phyloP scores from a whole-genome alignment of 2,797 vertebrate species.

The Scleropages formosus region DNA sequence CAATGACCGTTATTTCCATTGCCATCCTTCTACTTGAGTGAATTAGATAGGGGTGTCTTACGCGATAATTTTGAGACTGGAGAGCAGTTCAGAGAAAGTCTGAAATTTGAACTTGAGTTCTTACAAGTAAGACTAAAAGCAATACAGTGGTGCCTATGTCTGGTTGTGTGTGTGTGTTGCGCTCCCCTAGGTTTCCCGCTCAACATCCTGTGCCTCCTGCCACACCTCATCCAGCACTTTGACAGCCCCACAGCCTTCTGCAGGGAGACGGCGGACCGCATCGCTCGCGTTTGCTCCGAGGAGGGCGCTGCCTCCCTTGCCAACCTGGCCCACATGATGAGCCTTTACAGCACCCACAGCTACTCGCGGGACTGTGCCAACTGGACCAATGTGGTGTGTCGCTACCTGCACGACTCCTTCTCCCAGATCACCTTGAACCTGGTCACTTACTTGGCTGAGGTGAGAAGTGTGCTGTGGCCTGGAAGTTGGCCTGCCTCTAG shows the following conservation, averaged over 20 bases:
- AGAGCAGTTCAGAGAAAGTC: no score
- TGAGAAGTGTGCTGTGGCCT: conserved; percentile 50
- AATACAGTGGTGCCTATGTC: no score
- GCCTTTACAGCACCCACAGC: conserved; percentile 93
- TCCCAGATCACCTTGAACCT: conserved; percentile 90
- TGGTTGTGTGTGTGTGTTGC: neutral
- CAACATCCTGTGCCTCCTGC: conserved; percentile 96
- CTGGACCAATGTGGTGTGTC: conserved; percentile 98
- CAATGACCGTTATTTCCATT: no score
- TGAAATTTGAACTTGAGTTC: no score
- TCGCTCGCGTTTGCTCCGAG: conserved; percentile 92
- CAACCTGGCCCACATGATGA: conserved; percentile 99
- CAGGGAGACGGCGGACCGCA: conserved; percentile 96
- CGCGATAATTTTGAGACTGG: no score
- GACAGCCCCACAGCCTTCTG: conserved; percentile 97
- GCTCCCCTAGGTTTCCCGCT: conserved; percentile 84
- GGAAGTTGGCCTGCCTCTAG: neutral
- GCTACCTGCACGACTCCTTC: conserved; percentile 94
- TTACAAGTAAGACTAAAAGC: no score
- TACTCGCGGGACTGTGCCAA: conserved; percentile 93
- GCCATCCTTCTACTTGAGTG: no score
- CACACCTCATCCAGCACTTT: conserved; percentile 98
- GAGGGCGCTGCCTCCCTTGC: conserved; percentile 91
- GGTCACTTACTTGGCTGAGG: conserved; percentile 95
- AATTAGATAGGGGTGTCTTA: no score